Percentiles rank a stretch among this genome's conserved stretches.
Conservation (phyloP, 2,113 vertebrate genomes). For the Xiphophorus couchianus region DNA sequence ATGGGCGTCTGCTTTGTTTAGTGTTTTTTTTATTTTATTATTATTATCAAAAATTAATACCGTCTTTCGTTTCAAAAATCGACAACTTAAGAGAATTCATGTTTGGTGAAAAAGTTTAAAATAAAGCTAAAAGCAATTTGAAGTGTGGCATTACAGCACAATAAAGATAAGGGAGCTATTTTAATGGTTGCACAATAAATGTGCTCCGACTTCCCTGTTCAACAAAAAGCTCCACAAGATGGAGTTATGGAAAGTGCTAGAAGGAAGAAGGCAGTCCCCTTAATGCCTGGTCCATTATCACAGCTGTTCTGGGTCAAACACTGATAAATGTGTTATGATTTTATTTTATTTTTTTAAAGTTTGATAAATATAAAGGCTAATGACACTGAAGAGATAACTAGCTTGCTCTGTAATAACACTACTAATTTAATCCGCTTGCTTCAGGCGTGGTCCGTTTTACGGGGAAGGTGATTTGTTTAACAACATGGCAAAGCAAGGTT, state of each 20-base stretch:
- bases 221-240: background rate
- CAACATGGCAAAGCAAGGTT: background rate
- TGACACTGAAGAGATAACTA: background rate
- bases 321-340: background rate
- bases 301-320: background rate
- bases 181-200: background rate
- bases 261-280: background rate
- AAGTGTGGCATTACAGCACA: background rate
- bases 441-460: background rate
- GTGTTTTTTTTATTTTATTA: background rate
- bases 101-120: background rate
- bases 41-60: background rate
- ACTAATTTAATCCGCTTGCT: background rate
- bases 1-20: background rate
- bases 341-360: background rate
- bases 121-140: background rate
- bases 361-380: background rate
- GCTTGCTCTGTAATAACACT: background rate
- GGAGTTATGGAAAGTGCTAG: background rate
- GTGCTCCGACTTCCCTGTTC: background rate
- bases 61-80: background rate
- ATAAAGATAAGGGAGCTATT: background rate
- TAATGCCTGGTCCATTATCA: conserved; percentile 28
- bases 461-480: too few relatives aligned
- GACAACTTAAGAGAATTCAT: background rate